Evolutionary conservation across 64 coral and sea anemone species (phyloP).

Genomic region (Stichodactyla helianthus): DNA sequence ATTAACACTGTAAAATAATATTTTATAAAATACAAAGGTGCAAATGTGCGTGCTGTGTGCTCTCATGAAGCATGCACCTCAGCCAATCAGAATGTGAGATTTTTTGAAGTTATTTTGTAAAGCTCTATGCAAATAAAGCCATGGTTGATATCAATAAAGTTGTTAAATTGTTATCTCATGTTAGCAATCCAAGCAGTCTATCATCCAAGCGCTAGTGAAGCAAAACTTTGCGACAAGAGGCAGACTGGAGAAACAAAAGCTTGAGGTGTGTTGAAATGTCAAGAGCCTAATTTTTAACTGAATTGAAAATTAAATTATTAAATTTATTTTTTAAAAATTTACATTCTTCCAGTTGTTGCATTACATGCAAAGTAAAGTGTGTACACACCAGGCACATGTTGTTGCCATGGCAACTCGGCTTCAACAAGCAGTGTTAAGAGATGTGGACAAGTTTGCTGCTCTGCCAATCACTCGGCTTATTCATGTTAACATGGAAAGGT

Average conservation of each 20-base stretch:
- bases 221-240: slow-evolving; percentile 77
- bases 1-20: too few relatives aligned
- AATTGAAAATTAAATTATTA: not conserved
- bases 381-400: slow-evolving; percentile 60
- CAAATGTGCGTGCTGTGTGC: too few relatives aligned
- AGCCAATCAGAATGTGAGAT: too few relatives aligned
- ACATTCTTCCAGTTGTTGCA: slow-evolving; percentile 37
- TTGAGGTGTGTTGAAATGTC: slow-evolving; percentile 50
- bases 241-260: slow-evolving; percentile 67
- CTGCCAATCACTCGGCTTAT: slow-evolving; percentile 57
- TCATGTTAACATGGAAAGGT: slow-evolving; percentile 42
- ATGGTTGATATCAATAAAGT: too few relatives aligned
- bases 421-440: slow-evolving; percentile 32
- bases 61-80: too few relatives aligned
- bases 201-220: slow-evolving; percentile 92
- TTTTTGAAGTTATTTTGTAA: too few relatives aligned
- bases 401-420: slow-evolving; percentile 66
- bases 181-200: slow-evolving; percentile 86
- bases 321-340: not conserved
- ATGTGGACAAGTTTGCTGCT: slow-evolving; percentile 66
- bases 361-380: slow-evolving; percentile 74
- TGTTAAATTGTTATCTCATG: not conserved
- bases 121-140: too few relatives aligned
- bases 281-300: not conserved
- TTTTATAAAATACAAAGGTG: too few relatives aligned